phyloP scores from a whole-genome alignment of 2,113 vertebrate genomes.

The Cephalopholis sonnerati region DNA sequence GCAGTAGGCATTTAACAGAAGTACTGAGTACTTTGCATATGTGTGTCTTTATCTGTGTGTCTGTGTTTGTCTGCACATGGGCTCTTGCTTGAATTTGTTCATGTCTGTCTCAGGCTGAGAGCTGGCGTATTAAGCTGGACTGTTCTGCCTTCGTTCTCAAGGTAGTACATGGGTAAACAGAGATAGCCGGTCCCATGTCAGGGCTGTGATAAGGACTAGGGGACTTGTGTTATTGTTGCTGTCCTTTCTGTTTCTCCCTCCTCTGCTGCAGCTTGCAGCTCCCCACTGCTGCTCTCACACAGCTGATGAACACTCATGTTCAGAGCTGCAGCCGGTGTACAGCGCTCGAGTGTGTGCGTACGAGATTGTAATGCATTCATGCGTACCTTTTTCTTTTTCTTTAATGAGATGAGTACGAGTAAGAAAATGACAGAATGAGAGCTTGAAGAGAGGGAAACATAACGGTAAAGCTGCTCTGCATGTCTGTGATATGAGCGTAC shows the following conservation, averaged over 20 bases:
- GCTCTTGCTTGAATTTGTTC: conserved; percentile 22
- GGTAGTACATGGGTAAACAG: conserved; percentile 51
- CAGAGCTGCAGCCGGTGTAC: conserved; percentile 1
- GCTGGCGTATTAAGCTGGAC: conserved; percentile 34
- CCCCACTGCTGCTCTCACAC: conserved; percentile 18
- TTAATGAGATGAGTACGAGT: conserved; percentile 17
- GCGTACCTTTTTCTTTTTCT: not conserved
- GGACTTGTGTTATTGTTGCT: conserved; percentile 32
- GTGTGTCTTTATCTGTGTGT: conserved; percentile 17
- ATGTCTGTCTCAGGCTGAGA: conserved; percentile 17
- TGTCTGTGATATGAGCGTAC: conserved; percentile 57
- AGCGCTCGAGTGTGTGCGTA: not conserved
- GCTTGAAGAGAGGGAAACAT: conserved; percentile 20
- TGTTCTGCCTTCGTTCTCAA: conserved; percentile 60
- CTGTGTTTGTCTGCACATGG: conserved; percentile 33
- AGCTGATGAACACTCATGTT: conserved; percentile 26
- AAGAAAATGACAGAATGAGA: conserved; percentile 23
- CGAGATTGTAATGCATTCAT: conserved; percentile 16
- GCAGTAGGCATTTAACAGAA: conserved; percentile 1
- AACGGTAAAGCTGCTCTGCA: conserved; percentile 40
- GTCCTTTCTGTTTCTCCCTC: not conserved
- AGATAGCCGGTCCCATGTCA: conserved; percentile 64
- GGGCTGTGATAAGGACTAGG: conserved; percentile 53
- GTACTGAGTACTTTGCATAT: conserved; percentile 14
- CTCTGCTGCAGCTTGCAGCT: conserved; percentile 37